A percentile compares a stretch with the other conserved stretches of the same genome.
Conservation (phyloP, 2,888 invertebrate genomes). For the Merodon equestris region DNA sequence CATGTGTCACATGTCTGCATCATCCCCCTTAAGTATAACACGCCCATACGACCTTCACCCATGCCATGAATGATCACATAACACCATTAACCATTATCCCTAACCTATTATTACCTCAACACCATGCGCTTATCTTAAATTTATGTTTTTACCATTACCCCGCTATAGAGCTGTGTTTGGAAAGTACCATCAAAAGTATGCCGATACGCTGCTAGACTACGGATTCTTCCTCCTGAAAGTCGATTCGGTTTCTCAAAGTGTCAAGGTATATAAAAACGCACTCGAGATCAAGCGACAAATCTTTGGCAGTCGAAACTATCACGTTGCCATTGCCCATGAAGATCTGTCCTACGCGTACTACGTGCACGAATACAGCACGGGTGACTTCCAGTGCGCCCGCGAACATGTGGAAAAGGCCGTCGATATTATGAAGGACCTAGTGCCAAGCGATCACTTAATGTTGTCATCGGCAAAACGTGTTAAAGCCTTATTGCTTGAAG, state of each 20-base stretch:
- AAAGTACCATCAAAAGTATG: slow-evolving; percentile 87
- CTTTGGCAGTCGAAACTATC: slow-evolving; percentile 91
- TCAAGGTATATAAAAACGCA: slow-evolving; percentile 90
- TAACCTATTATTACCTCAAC: too few relatives aligned
- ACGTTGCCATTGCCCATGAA: slow-evolving; percentile 93
- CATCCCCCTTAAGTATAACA: too few relatives aligned
- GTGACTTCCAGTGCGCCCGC: slow-evolving; percentile 89
- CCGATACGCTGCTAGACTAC: slow-evolving; percentile 92
- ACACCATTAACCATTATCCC: too few relatives aligned
- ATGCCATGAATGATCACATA: too few relatives aligned
- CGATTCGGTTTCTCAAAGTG: slow-evolving; percentile 90
- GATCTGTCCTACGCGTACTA: slow-evolving; percentile 96
- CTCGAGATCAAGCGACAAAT: slow-evolving; percentile 86
- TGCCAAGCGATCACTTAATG: slow-evolving; percentile 90
- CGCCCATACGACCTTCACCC: too few relatives aligned
- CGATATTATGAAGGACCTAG: slow-evolving; percentile 87
- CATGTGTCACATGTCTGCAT: too few relatives aligned
- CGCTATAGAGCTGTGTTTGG: slow-evolving; percentile 80
- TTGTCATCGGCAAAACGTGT: slow-evolving; percentile 94
- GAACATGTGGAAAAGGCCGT: slow-evolving; percentile 92
- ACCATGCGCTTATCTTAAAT: too few relatives aligned
- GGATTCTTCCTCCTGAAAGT: slow-evolving; percentile 94
- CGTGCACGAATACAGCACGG: slow-evolving; percentile 94
- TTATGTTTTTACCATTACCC: not conserved
- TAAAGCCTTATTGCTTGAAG: slow-evolving; percentile 94